phyloP scores from a whole-genome alignment of 37 sponge, comb jelly and placozoan species.

The Chondrilla cf. caribensis region DNA sequence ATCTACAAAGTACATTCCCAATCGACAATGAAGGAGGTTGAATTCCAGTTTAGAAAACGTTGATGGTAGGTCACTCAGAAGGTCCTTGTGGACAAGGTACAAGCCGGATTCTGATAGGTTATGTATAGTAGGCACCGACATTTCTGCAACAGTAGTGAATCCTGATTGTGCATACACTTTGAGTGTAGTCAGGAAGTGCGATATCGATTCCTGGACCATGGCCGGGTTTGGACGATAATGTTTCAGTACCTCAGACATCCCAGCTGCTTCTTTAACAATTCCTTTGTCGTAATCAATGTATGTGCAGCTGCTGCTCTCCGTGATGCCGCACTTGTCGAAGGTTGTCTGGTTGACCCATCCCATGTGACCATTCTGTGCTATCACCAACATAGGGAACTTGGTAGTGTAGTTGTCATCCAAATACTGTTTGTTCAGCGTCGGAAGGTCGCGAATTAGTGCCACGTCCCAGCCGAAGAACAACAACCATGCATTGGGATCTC shows the following conservation, averaged over 20 bases:
- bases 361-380: slow-evolving; percentile 30
- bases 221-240: too few species aligned
- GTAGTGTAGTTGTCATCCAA: slow-evolving; percentile 18
- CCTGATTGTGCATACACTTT: slow-evolving; percentile 39
- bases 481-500: slow-evolving; percentile 32
- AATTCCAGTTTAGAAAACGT: background rate
- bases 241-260: background rate
- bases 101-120: too few species aligned
- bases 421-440: slow-evolving; percentile 22
- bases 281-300: background rate
- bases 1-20: slow-evolving; percentile 15
- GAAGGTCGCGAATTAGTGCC: slow-evolving; percentile 29
- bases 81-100: background rate
- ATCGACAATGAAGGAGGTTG: slow-evolving; percentile 7
- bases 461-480: slow-evolving; percentile 54
- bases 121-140: slow-evolving; percentile 24
- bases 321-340: slow-evolving; percentile 26
- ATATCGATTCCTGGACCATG: too few species aligned
- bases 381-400: slow-evolving; percentile 29
- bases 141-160: slow-evolving; percentile 63
- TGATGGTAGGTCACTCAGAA: background rate
- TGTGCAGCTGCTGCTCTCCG: background rate
- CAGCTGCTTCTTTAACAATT: too few species aligned
- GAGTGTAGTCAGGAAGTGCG: background rate
- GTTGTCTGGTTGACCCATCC: slow-evolving; percentile 45